Evolutionary conservation across 2,888 invertebrate species (phyloP).

Genomic region (Plagodis pulveraria): DNA sequence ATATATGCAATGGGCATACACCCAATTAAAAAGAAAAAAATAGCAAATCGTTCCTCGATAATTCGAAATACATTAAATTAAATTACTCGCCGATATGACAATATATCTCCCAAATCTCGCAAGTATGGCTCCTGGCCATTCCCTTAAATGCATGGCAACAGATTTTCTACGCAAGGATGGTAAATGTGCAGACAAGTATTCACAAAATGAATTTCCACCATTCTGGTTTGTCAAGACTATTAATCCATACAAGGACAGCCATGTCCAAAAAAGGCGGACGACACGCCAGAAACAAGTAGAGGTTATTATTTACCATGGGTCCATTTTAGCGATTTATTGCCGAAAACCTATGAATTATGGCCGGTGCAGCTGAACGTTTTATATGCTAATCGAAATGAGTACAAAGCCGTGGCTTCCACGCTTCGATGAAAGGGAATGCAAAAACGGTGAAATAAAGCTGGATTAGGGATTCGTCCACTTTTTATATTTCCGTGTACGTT

Average conservation of each 20-base stretch:
- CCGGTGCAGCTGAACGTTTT: constrained; percentile 50
- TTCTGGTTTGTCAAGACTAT: too few species aligned
- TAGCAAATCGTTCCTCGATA: too few species aligned
- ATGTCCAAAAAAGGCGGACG: constrained; percentile 3
- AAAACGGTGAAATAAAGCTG: constrained; percentile 23
- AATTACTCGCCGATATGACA: too few species aligned
- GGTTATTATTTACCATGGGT: constrained; percentile 24
- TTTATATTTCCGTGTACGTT: too few species aligned
- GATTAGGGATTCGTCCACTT: constrained; percentile 11
- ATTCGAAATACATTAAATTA: too few species aligned
- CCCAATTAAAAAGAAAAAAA: not conserved
- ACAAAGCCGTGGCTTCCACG: constrained; percentile 22
- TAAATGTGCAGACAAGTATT: too few species aligned
- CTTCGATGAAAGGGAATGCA: constrained; percentile 21
- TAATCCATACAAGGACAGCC: too few species aligned
- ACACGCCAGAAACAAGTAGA: constrained; percentile 23
- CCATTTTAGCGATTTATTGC: constrained; percentile 36
- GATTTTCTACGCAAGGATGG: too few species aligned
- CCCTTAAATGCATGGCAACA: too few species aligned
- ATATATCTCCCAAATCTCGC: too few species aligned
- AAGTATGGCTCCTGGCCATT: too few species aligned
- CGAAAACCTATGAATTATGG: constrained; percentile 45
- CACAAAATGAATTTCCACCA: too few species aligned
- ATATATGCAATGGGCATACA: not conserved
- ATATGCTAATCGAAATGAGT: constrained; percentile 58